These are phyloP conservation scores for Tachina lurida DNA, from an alignment of 2,888 invertebrate species.

Conservation along the genomic window DNA sequence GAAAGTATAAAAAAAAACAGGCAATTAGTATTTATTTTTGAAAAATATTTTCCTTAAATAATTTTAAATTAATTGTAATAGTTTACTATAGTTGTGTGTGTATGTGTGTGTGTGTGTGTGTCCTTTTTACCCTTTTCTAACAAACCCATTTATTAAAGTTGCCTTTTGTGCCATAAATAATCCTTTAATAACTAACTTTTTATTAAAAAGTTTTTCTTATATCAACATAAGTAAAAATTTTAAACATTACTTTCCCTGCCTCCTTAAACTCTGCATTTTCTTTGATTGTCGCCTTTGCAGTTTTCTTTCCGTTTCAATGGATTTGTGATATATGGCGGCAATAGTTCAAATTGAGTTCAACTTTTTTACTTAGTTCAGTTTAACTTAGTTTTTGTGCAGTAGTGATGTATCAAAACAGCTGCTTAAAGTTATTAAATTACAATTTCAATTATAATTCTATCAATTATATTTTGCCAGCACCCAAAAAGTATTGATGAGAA, in stretches of 20 bases:
- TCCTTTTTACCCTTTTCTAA: background rate
- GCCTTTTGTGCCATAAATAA: constrained; percentile 19
- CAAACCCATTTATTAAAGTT: background rate
- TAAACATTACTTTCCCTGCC: constrained; percentile 7
- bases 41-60: constrained; percentile 18
- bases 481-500: constrained; percentile 46
- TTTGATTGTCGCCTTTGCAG: constrained; percentile 1
- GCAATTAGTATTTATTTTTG: constrained; percentile 27
- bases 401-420: constrained; percentile 48
- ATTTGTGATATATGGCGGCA: constrained; percentile 58
- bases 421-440: constrained; percentile 70
- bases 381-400: constrained; percentile 30
- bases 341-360: constrained; percentile 48
- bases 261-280: background rate
- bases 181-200: constrained; percentile 26
- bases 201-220: constrained; percentile 35
- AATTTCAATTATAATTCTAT: constrained; percentile 72
- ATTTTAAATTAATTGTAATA: constrained; percentile 56
- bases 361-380: constrained; percentile 20
- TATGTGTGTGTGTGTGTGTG: constrained; percentile 18
- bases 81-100: background rate
- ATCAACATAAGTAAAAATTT: constrained; percentile 24
- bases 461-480: constrained; percentile 60
- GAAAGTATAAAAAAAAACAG: constrained; percentile 34
- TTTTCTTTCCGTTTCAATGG: constrained; percentile 55